Conservation (phyloP, 2,888 invertebrate species). For the Geophilus truncorum region DNA sequence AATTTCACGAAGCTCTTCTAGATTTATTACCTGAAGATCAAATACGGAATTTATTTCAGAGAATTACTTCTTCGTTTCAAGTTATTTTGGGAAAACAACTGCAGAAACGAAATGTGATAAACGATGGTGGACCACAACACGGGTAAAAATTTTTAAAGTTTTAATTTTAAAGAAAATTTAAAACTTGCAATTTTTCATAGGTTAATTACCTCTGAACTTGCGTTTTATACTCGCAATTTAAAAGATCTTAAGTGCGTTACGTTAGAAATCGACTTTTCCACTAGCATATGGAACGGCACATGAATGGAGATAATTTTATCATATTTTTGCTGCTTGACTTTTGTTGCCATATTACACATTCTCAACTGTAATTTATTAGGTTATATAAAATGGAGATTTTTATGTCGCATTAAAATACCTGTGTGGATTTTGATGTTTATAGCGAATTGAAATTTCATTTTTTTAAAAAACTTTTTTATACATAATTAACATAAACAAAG, state of each 20-base stretch:
- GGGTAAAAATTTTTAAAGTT: slow-evolving; percentile 56
- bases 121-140: slow-evolving; percentile 95
- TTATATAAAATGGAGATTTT: neutral
- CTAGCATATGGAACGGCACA: neutral
- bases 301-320: neutral
- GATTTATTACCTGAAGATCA: slow-evolving; percentile 66
- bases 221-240: slow-evolving; percentile 83
- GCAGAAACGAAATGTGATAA: slow-evolving; percentile 77
- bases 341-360: neutral
- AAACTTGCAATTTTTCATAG: no score
- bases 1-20: slow-evolving; percentile 83
- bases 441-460: neutral
- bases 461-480: no score
- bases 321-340: neutral
- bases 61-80: slow-evolving; percentile 80
- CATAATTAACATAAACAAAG: neutral
- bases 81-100: slow-evolving; percentile 78
- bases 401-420: neutral
- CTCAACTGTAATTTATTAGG: neutral
- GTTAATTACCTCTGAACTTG: slow-evolving; percentile 84
- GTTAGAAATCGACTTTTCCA: slow-evolving; percentile 30
- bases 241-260: slow-evolving; percentile 57
- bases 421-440: neutral
- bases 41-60: slow-evolving; percentile 67
- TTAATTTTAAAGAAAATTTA: no score